phyloP scores from a whole-genome alignment of 2,797 vertebrate genomes.

The Paedocypris micromegethes region DNA sequence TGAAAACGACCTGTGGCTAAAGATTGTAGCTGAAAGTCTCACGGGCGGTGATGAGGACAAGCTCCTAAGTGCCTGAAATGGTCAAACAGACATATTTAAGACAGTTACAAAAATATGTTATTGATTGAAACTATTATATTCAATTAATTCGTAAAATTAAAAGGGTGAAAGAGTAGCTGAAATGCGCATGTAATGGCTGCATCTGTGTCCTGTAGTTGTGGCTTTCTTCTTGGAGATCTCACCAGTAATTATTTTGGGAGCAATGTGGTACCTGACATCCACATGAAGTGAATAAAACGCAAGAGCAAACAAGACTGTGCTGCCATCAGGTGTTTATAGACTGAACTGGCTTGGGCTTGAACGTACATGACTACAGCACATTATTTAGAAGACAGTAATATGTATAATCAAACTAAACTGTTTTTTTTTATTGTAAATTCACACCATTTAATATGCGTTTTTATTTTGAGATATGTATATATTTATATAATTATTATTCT shows the following conservation, averaged over 20 bases:
- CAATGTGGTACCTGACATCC: neutral
- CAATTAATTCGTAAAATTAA: neutral
- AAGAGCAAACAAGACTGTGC: conserved; percentile 48
- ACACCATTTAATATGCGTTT: too few species aligned
- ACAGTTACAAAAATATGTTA: too few species aligned
- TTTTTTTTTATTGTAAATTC: too few species aligned
- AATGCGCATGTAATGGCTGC: neutral
- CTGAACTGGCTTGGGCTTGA: too few species aligned
- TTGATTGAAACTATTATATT: too few species aligned
- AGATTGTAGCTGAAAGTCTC: conserved; percentile 60
- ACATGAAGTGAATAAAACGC: neutral
- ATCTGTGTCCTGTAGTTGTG: too few species aligned
- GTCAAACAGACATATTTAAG: conserved; percentile 55
- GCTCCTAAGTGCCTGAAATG: conserved; percentile 64
- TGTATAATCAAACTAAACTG: too few species aligned
- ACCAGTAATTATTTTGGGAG: neutral
- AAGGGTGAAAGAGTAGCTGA: neutral
- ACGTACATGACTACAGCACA: too few species aligned
- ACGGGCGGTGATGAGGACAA: conserved; percentile 78
- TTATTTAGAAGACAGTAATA: too few species aligned
- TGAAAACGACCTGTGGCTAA: conserved; percentile 57
- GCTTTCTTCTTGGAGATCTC: too few species aligned
- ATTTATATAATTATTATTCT: too few species aligned
- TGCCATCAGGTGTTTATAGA: conserved; percentile 63
- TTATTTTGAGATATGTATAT: too few species aligned